Evolutionary conservation across 2,888 invertebrate species (phyloP).

Genomic region (Reticulitermes lucifugus): DNA sequence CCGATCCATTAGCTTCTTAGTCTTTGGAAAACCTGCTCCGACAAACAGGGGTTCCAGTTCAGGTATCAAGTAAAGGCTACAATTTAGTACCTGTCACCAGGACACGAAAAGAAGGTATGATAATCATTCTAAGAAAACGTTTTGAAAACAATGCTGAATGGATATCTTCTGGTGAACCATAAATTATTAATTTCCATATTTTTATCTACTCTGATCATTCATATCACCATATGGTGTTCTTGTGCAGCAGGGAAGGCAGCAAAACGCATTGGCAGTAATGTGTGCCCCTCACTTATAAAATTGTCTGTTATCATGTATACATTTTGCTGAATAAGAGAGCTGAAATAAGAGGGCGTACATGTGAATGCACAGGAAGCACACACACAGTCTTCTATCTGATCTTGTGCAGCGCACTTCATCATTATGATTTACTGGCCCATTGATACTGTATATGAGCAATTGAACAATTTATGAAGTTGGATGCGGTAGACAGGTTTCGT

Average conservation of each 20-base stretch:
- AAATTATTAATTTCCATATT: conserved; percentile 37
- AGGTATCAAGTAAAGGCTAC: background rate
- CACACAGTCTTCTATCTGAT: background rate
- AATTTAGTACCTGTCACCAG: conserved; percentile 35
- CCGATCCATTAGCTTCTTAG: too few relatives aligned
- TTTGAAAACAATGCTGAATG: conserved; percentile 31
- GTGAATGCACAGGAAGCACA: background rate
- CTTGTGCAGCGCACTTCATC: background rate
- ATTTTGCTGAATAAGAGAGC: too few relatives aligned
- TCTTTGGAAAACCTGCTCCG: background rate
- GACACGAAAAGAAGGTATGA: background rate
- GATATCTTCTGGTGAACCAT: conserved; percentile 4
- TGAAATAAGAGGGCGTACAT: too few relatives aligned
- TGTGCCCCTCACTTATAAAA: background rate
- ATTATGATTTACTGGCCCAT: conserved; percentile 23
- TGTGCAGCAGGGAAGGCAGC: background rate
- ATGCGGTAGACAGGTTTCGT: background rate
- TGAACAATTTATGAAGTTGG: background rate
- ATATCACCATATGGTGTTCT: conserved; percentile 17
- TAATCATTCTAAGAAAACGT: conserved; percentile 27
- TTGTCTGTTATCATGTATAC: background rate
- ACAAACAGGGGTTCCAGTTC: background rate
- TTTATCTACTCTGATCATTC: conserved; percentile 2
- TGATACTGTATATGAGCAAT: background rate
- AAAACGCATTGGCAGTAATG: background rate